These are phyloP conservation scores for Papilio polyxenes DNA, from an alignment of 1,140 invertebrate species.

Conservation along the genomic window DNA sequence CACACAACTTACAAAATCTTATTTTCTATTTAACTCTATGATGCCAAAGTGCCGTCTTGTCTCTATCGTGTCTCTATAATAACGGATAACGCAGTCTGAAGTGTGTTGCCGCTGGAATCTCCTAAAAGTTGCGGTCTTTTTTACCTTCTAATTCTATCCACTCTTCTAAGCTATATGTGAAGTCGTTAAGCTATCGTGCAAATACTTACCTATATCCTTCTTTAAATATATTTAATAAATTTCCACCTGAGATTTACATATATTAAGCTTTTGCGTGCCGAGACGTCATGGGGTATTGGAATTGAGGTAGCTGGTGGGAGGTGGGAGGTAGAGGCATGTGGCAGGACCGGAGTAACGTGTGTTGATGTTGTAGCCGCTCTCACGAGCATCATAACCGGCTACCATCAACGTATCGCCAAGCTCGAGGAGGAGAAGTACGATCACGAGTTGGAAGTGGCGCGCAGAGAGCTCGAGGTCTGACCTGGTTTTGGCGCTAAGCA, in stretches of 20 bases:
- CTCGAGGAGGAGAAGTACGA: conserved; percentile 98
- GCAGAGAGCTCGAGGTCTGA: conserved; percentile 94
- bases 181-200: conserved; percentile 57
- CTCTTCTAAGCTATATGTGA: conserved; percentile 66
- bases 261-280: conserved; percentile 49
- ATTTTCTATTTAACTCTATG: conserved; percentile 66
- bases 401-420: conserved; percentile 91
- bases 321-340: conserved; percentile 39
- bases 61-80: conserved; percentile 68
- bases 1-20: conserved; percentile 71
- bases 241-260: conserved; percentile 61
- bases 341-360: conserved; percentile 67
- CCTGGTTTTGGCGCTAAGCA: conserved; percentile 69
- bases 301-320: conserved; percentile 44
- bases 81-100: conserved; percentile 55
- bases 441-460: conserved; percentile 96
- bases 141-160: conserved; percentile 64
- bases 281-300: conserved; percentile 44
- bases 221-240: conserved; percentile 56
- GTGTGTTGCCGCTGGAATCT: conserved; percentile 50
- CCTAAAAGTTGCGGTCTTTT: conserved; percentile 46
- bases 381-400: conserved; percentile 91
- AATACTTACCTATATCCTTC: conserved; percentile 64
- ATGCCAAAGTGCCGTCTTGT: conserved; percentile 70
- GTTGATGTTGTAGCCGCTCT: conserved; percentile 86